Evolutionary conservation across 2,113 vertebrate genomes (phyloP).

Genomic region (Engraulis encrasicolus): DNA sequence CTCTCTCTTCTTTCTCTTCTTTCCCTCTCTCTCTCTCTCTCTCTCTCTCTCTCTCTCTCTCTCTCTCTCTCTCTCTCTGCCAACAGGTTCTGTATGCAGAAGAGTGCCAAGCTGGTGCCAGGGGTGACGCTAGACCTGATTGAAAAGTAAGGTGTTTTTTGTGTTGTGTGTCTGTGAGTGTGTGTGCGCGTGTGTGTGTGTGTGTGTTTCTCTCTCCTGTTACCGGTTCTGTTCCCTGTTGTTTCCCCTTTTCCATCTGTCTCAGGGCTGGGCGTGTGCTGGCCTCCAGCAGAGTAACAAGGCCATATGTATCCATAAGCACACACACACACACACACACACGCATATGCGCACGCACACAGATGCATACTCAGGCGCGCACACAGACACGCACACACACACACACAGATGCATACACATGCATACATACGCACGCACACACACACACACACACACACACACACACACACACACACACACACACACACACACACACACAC

Average conservation of each 20-base stretch:
- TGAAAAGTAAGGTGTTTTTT: too few species aligned
- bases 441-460: not conserved
- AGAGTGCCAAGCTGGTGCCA: slow-evolving; percentile 94
- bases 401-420: too few species aligned
- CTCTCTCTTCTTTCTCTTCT: slow-evolving; percentile 44
- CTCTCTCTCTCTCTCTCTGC: slow-evolving; percentile 16
- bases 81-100: slow-evolving; percentile 98
- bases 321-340: too few species aligned
- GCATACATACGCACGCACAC: not conserved
- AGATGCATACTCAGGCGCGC: too few species aligned
- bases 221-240: not conserved
- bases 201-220: slow-evolving; percentile 18
- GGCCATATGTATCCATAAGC: too few species aligned
- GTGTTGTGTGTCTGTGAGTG: too few species aligned
- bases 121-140: slow-evolving; percentile 98
- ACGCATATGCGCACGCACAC: too few species aligned
- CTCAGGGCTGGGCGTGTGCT: not conserved
- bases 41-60: slow-evolving; percentile 47
- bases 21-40: slow-evolving; percentile 50
- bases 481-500: too few species aligned
- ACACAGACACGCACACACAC: too few species aligned
- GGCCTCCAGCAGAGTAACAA: too few species aligned
- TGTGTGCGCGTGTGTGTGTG: too few species aligned
- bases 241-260: not conserved
- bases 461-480: too few species aligned